phyloP scores from a whole-genome alignment of 2,888 invertebrate species.

The Chirona hameri region DNA sequence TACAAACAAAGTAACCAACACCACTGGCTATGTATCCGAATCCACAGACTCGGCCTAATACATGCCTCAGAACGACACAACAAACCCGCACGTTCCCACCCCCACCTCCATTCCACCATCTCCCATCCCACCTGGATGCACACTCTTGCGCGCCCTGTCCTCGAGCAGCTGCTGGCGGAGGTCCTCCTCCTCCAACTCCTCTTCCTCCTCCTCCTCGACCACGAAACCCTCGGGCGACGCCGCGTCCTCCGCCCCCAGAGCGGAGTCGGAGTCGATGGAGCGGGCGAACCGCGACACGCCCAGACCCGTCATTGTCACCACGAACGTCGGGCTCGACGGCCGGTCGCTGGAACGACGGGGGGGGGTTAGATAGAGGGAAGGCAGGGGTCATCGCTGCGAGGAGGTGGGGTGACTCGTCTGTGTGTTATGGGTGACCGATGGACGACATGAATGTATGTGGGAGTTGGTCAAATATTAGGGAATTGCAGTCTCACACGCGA shows the following conservation, averaged over 20 bases:
- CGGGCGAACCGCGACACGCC: not conserved
- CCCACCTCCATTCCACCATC: not conserved
- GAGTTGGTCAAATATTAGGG: no score
- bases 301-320: not conserved
- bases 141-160: not conserved
- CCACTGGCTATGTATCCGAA: no score
- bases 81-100: not conserved
- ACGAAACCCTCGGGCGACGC: not conserved
- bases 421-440: no score
- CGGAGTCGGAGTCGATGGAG: not conserved
- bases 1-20: no score
- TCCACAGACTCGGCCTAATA: no score
- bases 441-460: no score
- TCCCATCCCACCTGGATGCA: not conserved
- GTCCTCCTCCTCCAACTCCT: conserved; percentile 1
- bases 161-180: conserved; percentile 3
- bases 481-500: no score
- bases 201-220: not conserved
- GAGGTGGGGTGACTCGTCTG: no score
- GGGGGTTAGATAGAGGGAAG: not conserved
- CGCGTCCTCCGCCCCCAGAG: not conserved
- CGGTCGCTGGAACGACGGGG: not conserved
- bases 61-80: not conserved
- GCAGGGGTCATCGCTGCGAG: no score
- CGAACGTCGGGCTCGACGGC: not conserved